Conservation (phyloP, 1,140 invertebrate genomes). For the Drosophila teissieri region DNA sequence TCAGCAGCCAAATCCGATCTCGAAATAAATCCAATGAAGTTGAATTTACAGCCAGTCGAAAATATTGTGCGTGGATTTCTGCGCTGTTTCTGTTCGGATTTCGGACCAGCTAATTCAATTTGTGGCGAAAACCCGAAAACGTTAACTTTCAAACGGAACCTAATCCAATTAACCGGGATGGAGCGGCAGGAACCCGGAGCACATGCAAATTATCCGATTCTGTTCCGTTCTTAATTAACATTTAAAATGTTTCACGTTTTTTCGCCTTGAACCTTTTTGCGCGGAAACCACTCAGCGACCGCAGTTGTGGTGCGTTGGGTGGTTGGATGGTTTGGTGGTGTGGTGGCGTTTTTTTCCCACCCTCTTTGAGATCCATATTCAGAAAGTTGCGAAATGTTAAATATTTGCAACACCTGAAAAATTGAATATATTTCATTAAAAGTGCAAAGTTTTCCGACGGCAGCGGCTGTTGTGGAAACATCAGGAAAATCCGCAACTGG, state of each 20-base stretch:
- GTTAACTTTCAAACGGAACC: conserved; percentile 31
- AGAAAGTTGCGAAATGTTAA: conserved; percentile 68
- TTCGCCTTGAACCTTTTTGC: conserved; percentile 30
- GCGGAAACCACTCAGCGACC: conserved; percentile 22
- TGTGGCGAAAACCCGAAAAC: conserved; percentile 24
- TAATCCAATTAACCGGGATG: conserved; percentile 53
- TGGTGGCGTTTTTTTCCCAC: neutral
- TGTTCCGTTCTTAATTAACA: conserved; percentile 66
- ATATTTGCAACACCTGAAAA: conserved; percentile 80
- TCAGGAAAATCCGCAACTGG: neutral
- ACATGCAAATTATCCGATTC: conserved; percentile 60
- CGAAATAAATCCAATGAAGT: conserved; percentile 22
- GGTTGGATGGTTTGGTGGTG: neutral
- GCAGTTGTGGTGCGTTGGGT: conserved; percentile 17
- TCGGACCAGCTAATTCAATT: conserved; percentile 33
- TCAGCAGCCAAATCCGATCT: conserved; percentile 30
- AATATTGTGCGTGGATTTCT: conserved; percentile 9
- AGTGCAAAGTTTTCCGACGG: conserved; percentile 66
- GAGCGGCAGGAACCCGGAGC: conserved; percentile 13
- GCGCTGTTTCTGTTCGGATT: neutral
- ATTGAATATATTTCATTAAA: conserved; percentile 83
- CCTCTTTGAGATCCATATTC: conserved; percentile 2
- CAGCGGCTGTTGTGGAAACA: conserved; percentile 29
- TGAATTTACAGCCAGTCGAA: conserved; percentile 12
- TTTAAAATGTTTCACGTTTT: conserved; percentile 67